Evolutionary conservation across 2,888 invertebrate genomes (phyloP).

Genomic region (Scaptodrosophila latifasciaeformis): DNA sequence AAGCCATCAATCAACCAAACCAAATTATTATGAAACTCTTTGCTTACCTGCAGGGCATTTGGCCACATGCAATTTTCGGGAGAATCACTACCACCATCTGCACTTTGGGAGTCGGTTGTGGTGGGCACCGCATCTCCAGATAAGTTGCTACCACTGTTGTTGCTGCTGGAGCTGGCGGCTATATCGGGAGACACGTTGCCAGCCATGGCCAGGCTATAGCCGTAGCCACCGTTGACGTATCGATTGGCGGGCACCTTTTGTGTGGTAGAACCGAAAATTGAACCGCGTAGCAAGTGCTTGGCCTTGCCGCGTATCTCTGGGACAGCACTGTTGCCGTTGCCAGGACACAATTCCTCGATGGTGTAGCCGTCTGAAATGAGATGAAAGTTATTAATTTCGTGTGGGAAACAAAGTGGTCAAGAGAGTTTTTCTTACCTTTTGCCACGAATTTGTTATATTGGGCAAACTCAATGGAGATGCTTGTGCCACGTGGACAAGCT

Average conservation of each 20-base stretch:
- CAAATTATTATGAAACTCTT: background rate
- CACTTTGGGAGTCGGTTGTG: slow-evolving; percentile 4
- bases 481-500: slow-evolving; percentile 93
- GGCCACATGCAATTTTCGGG: slow-evolving; percentile 82
- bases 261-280: slow-evolving; percentile 67
- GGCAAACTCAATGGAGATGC: slow-evolving; percentile 92
- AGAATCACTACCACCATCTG: slow-evolving; percentile 45
- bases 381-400: background rate
- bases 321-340: slow-evolving; percentile 27
- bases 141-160: slow-evolving; percentile 19
- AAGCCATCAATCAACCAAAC: background rate
- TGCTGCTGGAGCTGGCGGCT: slow-evolving; percentile 32
- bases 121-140: slow-evolving; percentile 9
- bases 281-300: slow-evolving; percentile 69
- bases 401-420: background rate
- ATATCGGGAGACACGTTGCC: slow-evolving; percentile 12
- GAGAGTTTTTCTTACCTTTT: slow-evolving; percentile 64
- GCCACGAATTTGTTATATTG: slow-evolving; percentile 79
- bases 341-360: slow-evolving; percentile 72
- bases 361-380: slow-evolving; percentile 71
- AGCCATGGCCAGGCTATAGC: slow-evolving; percentile 32
- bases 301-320: slow-evolving; percentile 65
- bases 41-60: slow-evolving; percentile 83
- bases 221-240: slow-evolving; percentile 61
- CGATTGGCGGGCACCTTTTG: slow-evolving; percentile 68